Conservation (phyloP, 2,888 invertebrate species). For the Netelia inedita region DNA sequence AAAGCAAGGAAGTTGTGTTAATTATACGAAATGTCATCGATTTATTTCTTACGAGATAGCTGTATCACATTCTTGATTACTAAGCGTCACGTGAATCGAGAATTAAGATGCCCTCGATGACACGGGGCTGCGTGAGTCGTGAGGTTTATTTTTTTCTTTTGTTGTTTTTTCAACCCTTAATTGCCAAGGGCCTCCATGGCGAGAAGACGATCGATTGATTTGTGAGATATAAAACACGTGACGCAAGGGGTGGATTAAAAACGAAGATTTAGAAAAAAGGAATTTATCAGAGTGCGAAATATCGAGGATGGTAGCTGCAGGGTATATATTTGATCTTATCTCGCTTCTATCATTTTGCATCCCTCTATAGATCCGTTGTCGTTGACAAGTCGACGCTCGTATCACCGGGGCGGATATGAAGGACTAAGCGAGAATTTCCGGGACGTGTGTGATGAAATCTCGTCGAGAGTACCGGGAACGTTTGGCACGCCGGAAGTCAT, state of each 20-base stretch:
- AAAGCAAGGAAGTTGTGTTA: neutral
- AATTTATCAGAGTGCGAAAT: neutral
- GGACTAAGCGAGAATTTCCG: conserved; percentile 67
- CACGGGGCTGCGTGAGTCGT: conserved; percentile 21
- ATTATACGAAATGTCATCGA: neutral
- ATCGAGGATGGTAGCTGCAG: neutral
- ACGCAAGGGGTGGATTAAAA: neutral
- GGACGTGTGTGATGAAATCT: conserved; percentile 65
- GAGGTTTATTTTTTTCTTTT: neutral
- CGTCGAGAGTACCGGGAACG: conserved; percentile 58
- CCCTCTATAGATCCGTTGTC: neutral
- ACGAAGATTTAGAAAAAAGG: neutral
- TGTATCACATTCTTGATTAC: conserved; percentile 2
- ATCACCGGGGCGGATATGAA: conserved; percentile 35
- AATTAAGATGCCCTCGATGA: conserved; percentile 54
- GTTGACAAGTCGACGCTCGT: neutral
- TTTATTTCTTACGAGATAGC: neutral
- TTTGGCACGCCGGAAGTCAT: conserved; percentile 38
- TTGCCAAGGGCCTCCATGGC: conserved; percentile 11
- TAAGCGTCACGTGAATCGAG: conserved; percentile 50
- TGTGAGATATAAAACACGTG: conserved; percentile 5
- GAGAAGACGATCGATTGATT: conserved; percentile 30
- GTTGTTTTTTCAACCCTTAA: conserved; percentile 12
- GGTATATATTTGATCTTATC: neutral
- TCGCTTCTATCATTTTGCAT: neutral